A percentile compares a stretch with the other conserved stretches of the same genome.
Evolutionary conservation across 2,888 invertebrate species (phyloP).

Genomic region (Meteorus colon): DNA sequence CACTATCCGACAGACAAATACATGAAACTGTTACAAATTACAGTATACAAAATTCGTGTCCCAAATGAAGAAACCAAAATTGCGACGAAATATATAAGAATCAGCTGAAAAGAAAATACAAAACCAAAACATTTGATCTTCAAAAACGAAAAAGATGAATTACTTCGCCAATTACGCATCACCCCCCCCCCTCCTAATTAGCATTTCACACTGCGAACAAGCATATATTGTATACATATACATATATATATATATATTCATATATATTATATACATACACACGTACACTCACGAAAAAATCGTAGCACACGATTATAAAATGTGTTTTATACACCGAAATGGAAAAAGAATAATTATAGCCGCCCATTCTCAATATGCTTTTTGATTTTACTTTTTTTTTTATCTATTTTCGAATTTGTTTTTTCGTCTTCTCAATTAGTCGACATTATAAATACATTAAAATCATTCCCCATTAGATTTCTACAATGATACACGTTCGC

Average conservation of each 20-base stretch:
- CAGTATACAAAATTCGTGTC: too few species aligned
- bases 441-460: too few species aligned
- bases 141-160: neutral
- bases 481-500: too few species aligned
- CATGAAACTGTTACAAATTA: neutral
- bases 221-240: constrained; percentile 6
- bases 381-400: neutral
- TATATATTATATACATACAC: constrained; percentile 4
- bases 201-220: constrained; percentile 11
- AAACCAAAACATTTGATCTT: neutral
- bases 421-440: too few species aligned
- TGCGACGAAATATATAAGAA: neutral
- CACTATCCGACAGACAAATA: constrained; percentile 3
- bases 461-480: too few species aligned
- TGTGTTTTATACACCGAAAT: neutral
- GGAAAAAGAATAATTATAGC: neutral
- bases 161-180: neutral
- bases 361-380: neutral
- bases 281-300: constrained; percentile 2
- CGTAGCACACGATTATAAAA: neutral
- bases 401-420: neutral
- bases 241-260: constrained; percentile 13
- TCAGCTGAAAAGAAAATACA: neutral
- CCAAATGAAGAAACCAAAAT: neutral
- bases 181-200: neutral